Evolutionary conservation across 2,888 invertebrate species (phyloP), one percentile per base, ranked within the genome.

Genomic region (Timema podura): DNA sequence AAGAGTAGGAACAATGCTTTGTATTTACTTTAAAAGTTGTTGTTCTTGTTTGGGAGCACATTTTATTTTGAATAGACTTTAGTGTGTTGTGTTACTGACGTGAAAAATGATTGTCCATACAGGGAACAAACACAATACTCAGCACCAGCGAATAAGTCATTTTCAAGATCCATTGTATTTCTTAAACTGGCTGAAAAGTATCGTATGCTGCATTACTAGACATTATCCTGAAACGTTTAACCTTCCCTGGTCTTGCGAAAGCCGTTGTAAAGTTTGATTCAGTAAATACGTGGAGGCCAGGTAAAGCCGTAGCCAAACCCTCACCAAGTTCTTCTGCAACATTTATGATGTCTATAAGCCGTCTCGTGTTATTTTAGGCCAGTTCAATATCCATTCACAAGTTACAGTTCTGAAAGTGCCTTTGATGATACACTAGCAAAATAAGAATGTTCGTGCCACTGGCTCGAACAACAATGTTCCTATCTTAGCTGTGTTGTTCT

Each of bases 251-350:
- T 54, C 54, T 54, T 54, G 54, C 9, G 1, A 54, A 54, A 54
- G 54, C 54, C 16, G 54, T 13, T 54, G 13, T 54, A 54, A 54
- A 54, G 1, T 54, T 1, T 10, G 54, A 11, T 54, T 1, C 54
- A 54, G 54, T 54, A 54, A 54, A 54, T 11, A 1, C 54, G 16
- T 54, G 54, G 54, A 54, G n/a, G n/a, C 54, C 54, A 54, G 54
- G 54, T 5, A 11, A 7, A 54, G 54, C 5, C 5, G n/a, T 54
- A 54, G 54, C 7, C 6, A 54, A 10, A 54, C 54, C 54, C 3
- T 54, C 54, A 54, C 54, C 54, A 54, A 54, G 54, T 11, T 54
- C 8, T 15, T 54, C 16, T 54, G 54, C 54, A 54, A 54, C 2
- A 54, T 54, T 11, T 54, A 6, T 13, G 6, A 54, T 16, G 16